Conservation (phyloP, 2,797 vertebrate genomes). For the Spea hammondii region DNA sequence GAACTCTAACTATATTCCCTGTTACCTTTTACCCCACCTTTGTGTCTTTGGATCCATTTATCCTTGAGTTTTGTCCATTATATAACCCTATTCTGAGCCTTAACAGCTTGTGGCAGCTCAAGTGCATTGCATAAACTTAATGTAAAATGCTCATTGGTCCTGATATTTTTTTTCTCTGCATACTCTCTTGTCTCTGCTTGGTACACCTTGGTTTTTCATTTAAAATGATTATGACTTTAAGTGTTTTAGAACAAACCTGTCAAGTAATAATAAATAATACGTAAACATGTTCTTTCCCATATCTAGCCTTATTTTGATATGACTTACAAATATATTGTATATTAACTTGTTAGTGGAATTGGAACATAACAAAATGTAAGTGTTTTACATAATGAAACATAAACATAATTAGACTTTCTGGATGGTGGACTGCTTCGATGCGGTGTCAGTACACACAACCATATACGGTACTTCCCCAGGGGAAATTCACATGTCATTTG, state of each 20-base stretch:
- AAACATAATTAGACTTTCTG: slow-evolving; percentile 18
- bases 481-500: slow-evolving; percentile 40
- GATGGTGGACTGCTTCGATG: slow-evolving; percentile 20
- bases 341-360: slow-evolving; percentile 9
- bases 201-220: not conserved
- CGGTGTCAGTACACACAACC: slow-evolving; percentile 33
- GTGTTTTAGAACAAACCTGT: not conserved
- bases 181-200: not conserved
- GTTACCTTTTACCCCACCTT: too few relatives aligned
- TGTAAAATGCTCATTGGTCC: too few relatives aligned
- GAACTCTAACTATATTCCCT: too few relatives aligned
- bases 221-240: not conserved
- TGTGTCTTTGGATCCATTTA: too few relatives aligned
- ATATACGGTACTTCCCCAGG: slow-evolving; percentile 32
- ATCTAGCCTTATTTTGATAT: not conserved
- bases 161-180: too few relatives aligned
- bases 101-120: too few relatives aligned
- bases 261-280: not conserved
- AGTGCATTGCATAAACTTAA: too few relatives aligned
- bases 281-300: not conserved
- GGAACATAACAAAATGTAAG: not conserved
- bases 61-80: too few relatives aligned
- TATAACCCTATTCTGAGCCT: too few relatives aligned
- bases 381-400: not conserved
- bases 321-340: not conserved